A percentile compares a stretch with the other conserved stretches of the same genome.
phyloP scores from a whole-genome alignment of 2,888 invertebrate genomes.

The Drosophila sordidapex region DNA sequence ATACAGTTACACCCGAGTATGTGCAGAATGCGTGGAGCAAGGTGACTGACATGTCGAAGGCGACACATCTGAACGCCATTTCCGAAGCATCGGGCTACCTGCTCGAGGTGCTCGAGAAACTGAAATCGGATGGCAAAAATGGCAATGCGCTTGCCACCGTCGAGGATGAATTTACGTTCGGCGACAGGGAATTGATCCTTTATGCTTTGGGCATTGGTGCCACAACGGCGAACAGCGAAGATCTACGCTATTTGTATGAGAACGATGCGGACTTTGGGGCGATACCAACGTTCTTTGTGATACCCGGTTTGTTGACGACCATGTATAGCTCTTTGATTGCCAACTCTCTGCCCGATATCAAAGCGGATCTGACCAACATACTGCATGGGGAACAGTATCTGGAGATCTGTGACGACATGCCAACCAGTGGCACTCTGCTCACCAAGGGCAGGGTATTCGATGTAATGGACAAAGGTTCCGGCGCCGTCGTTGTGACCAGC shows the following conservation, averaged over 20 bases:
- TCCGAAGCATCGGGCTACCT: conserved; percentile 87
- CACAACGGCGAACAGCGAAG: conserved; percentile 87
- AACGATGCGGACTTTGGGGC: conserved; percentile 92
- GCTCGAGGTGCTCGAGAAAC: conserved; percentile 85
- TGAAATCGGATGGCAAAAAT: conserved; percentile 75
- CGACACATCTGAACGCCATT: conserved; percentile 87
- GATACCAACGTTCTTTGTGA: conserved; percentile 94
- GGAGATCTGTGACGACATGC: conserved; percentile 91
- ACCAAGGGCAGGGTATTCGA: conserved; percentile 91
- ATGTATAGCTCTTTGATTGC: conserved; percentile 87
- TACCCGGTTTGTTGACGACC: conserved; percentile 89
- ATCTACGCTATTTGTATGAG: conserved; percentile 94
- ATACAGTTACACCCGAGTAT: conserved; percentile 90
- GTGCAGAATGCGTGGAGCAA: conserved; percentile 93
- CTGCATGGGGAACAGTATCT: conserved; percentile 99
- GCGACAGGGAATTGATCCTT: conserved; percentile 90
- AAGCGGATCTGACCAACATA: conserved; percentile 90
- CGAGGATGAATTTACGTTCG: conserved; percentile 85
- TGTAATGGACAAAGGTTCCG: conserved; percentile 97
- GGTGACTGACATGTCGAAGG: conserved; percentile 91
- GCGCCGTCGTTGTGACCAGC: conserved; percentile 92
- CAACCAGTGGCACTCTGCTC: conserved; percentile 88
- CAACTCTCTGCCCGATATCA: conserved; percentile 88
- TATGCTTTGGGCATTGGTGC: conserved; percentile 96
- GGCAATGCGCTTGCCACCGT: conserved; percentile 14